A percentile compares a stretch with the other conserved stretches of the same genome.
Conservation (phyloP, 2,888 invertebrate genomes). For the Pecten maximus region DNA sequence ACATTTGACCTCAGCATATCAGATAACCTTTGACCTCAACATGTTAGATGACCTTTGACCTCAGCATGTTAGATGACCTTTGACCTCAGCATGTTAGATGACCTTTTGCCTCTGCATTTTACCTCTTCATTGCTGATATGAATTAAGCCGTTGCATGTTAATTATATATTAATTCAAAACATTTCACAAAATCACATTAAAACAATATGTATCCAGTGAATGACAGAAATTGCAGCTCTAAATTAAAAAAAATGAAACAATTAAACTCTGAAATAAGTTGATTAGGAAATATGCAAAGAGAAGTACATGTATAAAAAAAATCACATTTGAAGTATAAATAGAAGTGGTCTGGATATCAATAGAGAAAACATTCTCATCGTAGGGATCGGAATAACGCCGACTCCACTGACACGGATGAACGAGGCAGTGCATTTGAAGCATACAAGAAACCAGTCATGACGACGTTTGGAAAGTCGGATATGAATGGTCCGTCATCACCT, state of each 20-base stretch:
- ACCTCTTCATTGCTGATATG: no score
- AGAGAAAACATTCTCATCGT: not conserved
- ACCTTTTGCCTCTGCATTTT: not conserved
- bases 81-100: not conserved
- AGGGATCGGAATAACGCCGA: conserved; percentile 31
- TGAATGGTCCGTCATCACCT: conserved; percentile 43
- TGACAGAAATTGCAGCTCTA: no score
- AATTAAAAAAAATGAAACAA: no score
- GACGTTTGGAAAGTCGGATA: conserved; percentile 65
- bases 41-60: conserved; percentile 2
- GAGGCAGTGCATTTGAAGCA: conserved; percentile 88
- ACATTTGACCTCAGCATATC: not conserved
- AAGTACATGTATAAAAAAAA: no score
- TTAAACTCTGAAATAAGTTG: no score
- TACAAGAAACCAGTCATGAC: conserved; percentile 66
- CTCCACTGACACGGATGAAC: conserved; percentile 79
- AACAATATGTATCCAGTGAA: no score
- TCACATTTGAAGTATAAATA: not conserved
- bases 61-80: not conserved
- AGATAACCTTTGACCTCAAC: not conserved
- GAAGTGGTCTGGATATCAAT: not conserved
- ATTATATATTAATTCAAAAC: no score
- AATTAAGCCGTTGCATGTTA: no score
- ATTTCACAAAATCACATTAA: no score
- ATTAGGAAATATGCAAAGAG: no score